Evolutionary conservation across 2,113 vertebrate species (phyloP), one percentile per base, ranked within the genome.

Genomic region (Nycticorax nycticorax): DNA sequence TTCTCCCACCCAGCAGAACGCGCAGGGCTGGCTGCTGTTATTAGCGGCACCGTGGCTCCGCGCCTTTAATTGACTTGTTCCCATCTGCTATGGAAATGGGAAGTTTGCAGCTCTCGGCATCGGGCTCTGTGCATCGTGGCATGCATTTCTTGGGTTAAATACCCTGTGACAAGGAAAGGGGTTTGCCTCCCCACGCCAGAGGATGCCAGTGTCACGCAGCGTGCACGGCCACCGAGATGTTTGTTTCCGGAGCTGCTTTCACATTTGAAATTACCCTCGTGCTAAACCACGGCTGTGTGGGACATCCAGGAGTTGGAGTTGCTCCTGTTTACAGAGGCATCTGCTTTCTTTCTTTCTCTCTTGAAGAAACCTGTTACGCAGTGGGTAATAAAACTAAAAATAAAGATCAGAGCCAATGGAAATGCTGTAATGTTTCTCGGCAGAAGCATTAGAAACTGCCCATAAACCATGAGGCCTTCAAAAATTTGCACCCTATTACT

Each of bases 261-360:
- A 8, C 43, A 2, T 23, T 30, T 30, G 71, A 94, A 96, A 89
- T 88, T 74, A 85, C 92, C 96, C 96, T 91, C 24, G 4, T 50
- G 94, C 94, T 94, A 66, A 95, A 60, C 48, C 84, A 7, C 8
- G 14, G 75, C 85, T 28, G 59, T 32, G 48, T 24, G 72, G 83
- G 87, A 71, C 11, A 41, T 79, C 96, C 96, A 79, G 67, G 97
- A 97, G 93, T 88, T 93, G 85, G 93, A 68, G 84, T 93, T 82
- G 91, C 97, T 98, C 92, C 97, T 89, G 64, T 98, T 98, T 98
- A 98, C 96, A 84, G 95, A 93, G 91, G 93, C 88, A 94, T 97
- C 98, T 98, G 97, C 93, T 98, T 98, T 98, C 96, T 98, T 97
- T 98, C 98, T 96, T 94, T 94, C 97, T 93, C 96, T 96, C 96